These are phyloP conservation scores for Eremobia ochroleuca DNA, from an alignment of 2,888 invertebrate species.

Conservation along the genomic window DNA sequence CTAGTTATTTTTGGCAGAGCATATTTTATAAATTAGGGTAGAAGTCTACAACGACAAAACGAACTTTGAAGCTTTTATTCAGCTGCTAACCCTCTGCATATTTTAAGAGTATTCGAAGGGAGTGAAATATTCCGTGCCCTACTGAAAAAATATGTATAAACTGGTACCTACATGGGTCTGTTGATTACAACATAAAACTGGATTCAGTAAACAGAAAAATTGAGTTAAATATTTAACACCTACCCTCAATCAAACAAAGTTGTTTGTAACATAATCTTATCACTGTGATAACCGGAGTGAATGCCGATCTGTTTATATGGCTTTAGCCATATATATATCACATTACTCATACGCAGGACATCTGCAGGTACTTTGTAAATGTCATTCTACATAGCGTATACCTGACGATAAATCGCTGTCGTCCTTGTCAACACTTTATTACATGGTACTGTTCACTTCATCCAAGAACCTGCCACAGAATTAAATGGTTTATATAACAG, in stretches of 20 bases:
- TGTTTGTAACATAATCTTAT: constrained; percentile 58
- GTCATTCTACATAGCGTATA: constrained; percentile 4
- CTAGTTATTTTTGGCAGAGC: not conserved
- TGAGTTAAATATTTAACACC: constrained; percentile 22
- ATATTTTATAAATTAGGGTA: constrained; percentile 1
- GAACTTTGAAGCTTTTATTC: constrained; percentile 19
- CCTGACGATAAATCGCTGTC: constrained; percentile 7
- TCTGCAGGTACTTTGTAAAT: constrained; percentile 18
- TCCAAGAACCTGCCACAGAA: not conserved
- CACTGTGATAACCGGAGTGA: constrained; percentile 50
- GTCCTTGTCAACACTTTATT: constrained; percentile 3
- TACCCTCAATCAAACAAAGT: constrained; percentile 49
- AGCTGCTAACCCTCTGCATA: constrained; percentile 53
- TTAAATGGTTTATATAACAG: not conserved
- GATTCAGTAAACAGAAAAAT: constrained; percentile 12
- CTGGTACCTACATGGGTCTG: no score
- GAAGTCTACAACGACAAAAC: constrained; percentile 4
- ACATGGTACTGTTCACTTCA: not conserved
- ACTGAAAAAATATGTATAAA: not conserved
- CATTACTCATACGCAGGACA: constrained; percentile 18
- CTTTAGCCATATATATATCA: constrained; percentile 30
- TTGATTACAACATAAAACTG: not conserved
- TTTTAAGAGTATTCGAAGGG: constrained; percentile 12
- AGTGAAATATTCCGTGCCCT: not conserved
- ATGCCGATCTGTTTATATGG: constrained; percentile 41